These are phyloP conservation scores for Caenorhabditis tropicalis DNA, from an alignment of 1,140 invertebrate genomes.

Conservation along the genomic window DNA sequence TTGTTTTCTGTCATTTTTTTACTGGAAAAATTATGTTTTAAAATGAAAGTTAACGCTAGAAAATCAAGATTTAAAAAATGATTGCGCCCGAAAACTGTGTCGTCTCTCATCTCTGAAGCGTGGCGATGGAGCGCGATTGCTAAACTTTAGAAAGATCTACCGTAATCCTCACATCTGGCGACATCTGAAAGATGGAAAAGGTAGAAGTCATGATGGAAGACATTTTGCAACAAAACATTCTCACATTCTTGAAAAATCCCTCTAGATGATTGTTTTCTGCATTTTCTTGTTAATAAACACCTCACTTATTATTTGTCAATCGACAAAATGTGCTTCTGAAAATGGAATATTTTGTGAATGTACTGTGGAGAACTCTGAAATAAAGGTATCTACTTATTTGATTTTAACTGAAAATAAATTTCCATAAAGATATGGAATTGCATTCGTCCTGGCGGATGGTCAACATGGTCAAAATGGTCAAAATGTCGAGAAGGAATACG, in stretches of 20 bases:
- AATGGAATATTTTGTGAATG: slow-evolving; percentile 34
- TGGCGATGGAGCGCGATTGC: background rate
- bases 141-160: background rate
- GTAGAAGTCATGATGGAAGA: background rate
- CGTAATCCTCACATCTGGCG: slow-evolving; percentile 1
- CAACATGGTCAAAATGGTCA: slow-evolving; percentile 9
- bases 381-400: background rate
- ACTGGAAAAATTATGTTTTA: background rate
- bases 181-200: slow-evolving; percentile 30
- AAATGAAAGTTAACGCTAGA: background rate
- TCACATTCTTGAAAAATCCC: background rate
- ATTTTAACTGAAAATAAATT: background rate
- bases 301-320: background rate
- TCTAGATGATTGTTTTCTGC: too few relatives aligned
- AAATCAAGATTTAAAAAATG: background rate
- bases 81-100: slow-evolving; percentile 20
- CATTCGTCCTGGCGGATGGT: slow-evolving; percentile 23
- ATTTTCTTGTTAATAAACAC: too few relatives aligned
- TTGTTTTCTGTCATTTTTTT: slow-evolving; percentile 27
- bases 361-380: background rate
- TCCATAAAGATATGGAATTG: background rate
- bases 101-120: slow-evolving; percentile 9
- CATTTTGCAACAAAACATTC: background rate
- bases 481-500: slow-evolving; percentile 12
- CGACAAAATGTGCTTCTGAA: background rate